Conservation (phyloP, 2,113 vertebrate genomes). For the Pangasianodon gigas region DNA sequence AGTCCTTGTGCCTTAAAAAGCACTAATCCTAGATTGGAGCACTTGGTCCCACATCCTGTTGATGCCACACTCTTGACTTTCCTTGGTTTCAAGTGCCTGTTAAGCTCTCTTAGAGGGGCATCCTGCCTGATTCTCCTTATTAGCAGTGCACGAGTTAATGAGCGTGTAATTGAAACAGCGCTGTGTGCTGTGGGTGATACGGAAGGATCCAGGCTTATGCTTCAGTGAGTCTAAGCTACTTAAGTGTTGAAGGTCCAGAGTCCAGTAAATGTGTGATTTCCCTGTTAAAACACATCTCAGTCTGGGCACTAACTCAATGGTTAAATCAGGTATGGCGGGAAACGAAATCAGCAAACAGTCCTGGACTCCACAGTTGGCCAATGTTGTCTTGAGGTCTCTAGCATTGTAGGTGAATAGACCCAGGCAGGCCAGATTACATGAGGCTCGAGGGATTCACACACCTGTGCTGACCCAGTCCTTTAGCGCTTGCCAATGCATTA, state of each 20-base stretch:
- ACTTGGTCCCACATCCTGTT: neutral
- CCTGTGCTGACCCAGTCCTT: constrained; percentile 27
- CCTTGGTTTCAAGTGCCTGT: neutral
- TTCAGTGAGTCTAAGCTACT: constrained; percentile 24
- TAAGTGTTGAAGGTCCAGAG: neutral
- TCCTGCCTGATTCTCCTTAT: constrained; percentile 32
- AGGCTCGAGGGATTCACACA: constrained; percentile 8
- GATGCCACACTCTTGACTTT: constrained; percentile 5
- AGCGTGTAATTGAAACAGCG: constrained; percentile 42
- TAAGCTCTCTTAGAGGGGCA: neutral
- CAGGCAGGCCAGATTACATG: constrained; percentile 7
- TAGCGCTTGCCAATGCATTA: constrained; percentile 15
- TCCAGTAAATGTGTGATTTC: neutral
- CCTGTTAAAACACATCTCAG: neutral
- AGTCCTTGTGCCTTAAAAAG: neutral
- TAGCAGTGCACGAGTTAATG: constrained; percentile 30
- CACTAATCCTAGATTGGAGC: neutral
- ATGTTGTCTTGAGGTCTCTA: constrained; percentile 4
- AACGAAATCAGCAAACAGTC: neutral
- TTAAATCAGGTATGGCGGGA: neutral
- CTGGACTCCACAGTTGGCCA: neutral
- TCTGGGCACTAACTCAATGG: neutral
- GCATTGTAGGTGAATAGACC: neutral
- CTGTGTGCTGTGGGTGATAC: constrained; percentile 23
- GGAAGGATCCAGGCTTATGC: constrained; percentile 8